Percentiles rank a stretch among this genome's conserved stretches.
Conservation (phyloP, 2,888 invertebrate species). For the Drosophila acutilabella region DNA sequence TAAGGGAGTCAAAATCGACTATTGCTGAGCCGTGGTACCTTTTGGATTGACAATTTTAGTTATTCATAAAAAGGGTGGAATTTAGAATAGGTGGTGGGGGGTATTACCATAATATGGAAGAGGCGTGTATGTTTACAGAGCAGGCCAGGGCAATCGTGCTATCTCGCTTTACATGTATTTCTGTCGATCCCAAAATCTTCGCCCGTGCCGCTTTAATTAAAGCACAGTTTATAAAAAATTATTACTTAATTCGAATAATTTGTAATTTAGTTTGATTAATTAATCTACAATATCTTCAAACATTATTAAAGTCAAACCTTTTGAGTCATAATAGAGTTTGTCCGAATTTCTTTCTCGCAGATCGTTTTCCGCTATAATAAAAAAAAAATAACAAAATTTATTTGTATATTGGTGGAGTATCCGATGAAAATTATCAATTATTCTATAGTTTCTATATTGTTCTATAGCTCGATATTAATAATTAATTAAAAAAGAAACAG, state of each 20-base stretch:
- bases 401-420: neutral
- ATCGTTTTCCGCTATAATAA: constrained; percentile 81
- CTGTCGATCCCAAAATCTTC: constrained; percentile 93
- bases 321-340: constrained; percentile 80
- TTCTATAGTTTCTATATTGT: neutral
- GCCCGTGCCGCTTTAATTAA: constrained; percentile 91
- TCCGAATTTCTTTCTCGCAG: constrained; percentile 80
- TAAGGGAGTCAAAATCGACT: constrained; percentile 93
- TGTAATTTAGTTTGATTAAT: neutral
- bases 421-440: neutral
- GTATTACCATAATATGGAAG: constrained; percentile 89
- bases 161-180: constrained; percentile 95
- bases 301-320: constrained; percentile 73
- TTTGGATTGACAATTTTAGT: neutral
- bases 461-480: too few species aligned
- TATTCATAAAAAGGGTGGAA: too few species aligned
- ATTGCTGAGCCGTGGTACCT: constrained; percentile 93
- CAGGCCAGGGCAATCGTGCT: constrained; percentile 96
- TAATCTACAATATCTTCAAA: neutral
- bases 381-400: neutral
- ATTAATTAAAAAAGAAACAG: too few species aligned
- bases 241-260: neutral
- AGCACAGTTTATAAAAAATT: neutral
- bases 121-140: constrained; percentile 94
- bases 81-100: too few species aligned